These are phyloP conservation scores for Meiosimyza decipiens DNA, from an alignment of 2,888 invertebrate species.

Conservation along the genomic window DNA sequence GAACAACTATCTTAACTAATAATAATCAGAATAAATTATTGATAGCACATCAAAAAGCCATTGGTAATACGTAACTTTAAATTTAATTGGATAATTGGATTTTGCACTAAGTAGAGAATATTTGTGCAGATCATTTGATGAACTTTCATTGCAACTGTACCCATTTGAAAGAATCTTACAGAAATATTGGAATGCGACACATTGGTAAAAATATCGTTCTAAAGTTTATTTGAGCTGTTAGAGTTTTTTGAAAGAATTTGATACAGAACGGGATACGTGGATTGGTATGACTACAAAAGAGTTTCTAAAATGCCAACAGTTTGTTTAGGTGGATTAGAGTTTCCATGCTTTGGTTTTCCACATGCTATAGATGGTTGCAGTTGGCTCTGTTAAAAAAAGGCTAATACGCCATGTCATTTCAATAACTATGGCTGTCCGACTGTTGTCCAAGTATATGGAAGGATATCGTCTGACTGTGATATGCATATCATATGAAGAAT, in stretches of 20 bases:
- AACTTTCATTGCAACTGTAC: conserved; percentile 18
- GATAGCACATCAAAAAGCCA: too few species aligned
- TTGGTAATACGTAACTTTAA: too few species aligned
- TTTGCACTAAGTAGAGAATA: conserved; percentile 54
- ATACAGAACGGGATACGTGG: conserved; percentile 53
- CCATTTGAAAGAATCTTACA: conserved; percentile 55
- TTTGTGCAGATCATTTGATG: conserved; percentile 58
- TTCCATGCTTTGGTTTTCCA: conserved; percentile 79
- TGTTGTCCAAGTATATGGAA: too few species aligned
- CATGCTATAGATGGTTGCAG: too few species aligned
- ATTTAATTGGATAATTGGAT: too few species aligned
- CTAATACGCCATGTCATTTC: too few species aligned
- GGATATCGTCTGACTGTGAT: conserved; percentile 84
- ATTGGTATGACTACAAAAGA: conserved; percentile 58
- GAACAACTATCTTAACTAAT: too few species aligned
- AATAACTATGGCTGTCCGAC: too few species aligned
- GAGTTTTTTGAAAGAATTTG: conserved; percentile 70
- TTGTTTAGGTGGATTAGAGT: conserved; percentile 69
- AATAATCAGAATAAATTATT: too few species aligned
- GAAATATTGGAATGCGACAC: conserved; percentile 70
- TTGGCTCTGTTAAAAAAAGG: too few species aligned
- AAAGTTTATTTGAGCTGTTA: conserved; percentile 71
- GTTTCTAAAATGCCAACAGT: conserved; percentile 51
- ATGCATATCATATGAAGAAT: conserved; percentile 95
- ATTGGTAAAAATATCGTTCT: conserved; percentile 81